A percentile compares a stretch with the other conserved stretches of the same genome.
phyloP scores from a whole-genome alignment of 2,113 vertebrate species.

The Machaerirhynchus nigripectus region DNA sequence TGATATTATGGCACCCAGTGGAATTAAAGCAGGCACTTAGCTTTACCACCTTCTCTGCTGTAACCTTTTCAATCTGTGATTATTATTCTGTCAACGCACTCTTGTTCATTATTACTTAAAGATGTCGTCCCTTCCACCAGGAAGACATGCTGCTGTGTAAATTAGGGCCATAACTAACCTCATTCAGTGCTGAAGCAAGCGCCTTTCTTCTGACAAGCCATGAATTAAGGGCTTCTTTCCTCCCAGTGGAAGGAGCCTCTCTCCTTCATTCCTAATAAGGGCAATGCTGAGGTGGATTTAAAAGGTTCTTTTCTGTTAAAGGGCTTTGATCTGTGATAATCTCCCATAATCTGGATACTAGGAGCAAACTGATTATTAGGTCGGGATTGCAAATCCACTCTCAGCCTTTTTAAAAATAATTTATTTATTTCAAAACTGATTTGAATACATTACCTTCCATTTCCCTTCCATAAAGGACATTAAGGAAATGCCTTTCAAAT shows the following conservation, averaged over 20 bases:
- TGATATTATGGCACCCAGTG: slow-evolving; percentile 26
- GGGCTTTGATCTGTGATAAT: not conserved
- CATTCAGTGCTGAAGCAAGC: slow-evolving; percentile 39
- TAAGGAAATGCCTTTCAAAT: not conserved
- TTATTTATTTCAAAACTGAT: not conserved
- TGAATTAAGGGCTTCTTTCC: slow-evolving; percentile 37
- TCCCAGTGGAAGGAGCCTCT: not conserved
- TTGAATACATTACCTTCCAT: not conserved
- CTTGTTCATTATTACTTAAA: slow-evolving; percentile 50
- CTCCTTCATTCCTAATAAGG: slow-evolving; percentile 5
- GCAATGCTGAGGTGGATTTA: not conserved
- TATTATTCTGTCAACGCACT: slow-evolving; percentile 31
- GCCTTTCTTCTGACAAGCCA: slow-evolving; percentile 34
- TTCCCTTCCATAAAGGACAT: not conserved
- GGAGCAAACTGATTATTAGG: not conserved
- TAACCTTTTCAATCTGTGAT: slow-evolving; percentile 55
- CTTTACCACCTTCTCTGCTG: slow-evolving; percentile 14
- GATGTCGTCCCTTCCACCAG: not conserved
- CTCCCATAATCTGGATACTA: not conserved
- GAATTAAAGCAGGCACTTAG: slow-evolving; percentile 54
- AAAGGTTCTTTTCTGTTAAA: slow-evolving; percentile 6
- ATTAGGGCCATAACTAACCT: slow-evolving; percentile 58
- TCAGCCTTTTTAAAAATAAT: not conserved
- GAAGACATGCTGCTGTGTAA: not conserved
- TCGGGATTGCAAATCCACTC: not conserved